phyloP scores from a whole-genome alignment of 2,797 vertebrate genomes.

The Muscicapa striata region DNA sequence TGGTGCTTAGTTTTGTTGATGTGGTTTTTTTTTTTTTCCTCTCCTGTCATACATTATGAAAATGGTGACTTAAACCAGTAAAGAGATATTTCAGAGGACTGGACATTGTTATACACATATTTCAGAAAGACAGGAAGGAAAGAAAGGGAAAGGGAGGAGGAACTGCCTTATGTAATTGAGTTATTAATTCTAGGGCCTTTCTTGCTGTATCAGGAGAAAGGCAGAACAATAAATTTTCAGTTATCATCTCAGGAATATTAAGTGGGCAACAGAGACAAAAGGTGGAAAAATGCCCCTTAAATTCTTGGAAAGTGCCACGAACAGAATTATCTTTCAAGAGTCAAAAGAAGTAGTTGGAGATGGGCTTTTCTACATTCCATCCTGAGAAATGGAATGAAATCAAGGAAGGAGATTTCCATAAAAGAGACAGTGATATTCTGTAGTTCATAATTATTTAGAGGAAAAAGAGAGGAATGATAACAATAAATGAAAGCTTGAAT shows the following conservation, averaged over 20 bases:
- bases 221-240: not conserved
- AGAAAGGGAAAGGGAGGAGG: not conserved
- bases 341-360: not conserved
- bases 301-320: not conserved
- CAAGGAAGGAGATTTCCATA: not conserved
- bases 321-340: not conserved
- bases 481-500: not conserved
- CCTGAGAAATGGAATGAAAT: not conserved
- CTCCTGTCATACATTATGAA: not conserved
- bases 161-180: not conserved
- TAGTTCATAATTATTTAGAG: not conserved
- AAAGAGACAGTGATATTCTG: not conserved
- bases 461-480: not conserved
- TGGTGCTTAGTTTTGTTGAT: not conserved
- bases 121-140: not conserved
- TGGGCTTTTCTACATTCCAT: not conserved
- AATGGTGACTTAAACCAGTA: not conserved
- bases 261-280: not conserved
- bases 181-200: not conserved
- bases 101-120: not conserved
- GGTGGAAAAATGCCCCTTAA: not conserved
- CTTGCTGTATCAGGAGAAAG: not conserved
- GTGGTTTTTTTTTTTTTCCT: not conserved
- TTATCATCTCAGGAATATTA: not conserved
- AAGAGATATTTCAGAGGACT: not conserved